phyloP scores from a whole-genome alignment of 2,797 vertebrate genomes.

The Gallinago stenura region DNA sequence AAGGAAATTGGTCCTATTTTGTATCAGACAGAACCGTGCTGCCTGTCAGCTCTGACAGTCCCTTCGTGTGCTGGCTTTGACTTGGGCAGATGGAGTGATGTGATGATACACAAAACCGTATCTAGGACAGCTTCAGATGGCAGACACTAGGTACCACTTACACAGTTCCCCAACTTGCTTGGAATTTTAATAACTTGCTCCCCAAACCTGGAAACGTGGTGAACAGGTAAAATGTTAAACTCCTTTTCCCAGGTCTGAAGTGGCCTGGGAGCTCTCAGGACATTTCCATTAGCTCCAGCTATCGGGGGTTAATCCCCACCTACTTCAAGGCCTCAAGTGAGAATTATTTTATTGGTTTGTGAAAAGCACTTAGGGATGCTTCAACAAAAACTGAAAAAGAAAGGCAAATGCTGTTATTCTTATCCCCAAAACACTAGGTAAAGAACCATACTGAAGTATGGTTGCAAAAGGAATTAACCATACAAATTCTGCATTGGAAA shows the following conservation, averaged over 20 bases:
- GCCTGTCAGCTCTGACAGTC: neutral
- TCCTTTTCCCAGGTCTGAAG: neutral
- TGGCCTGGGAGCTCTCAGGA: neutral
- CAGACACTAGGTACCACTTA: neutral
- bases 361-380: neutral
- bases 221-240: neutral
- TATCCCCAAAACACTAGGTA: neutral
- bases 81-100: neutral
- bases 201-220: neutral
- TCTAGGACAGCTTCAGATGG: neutral
- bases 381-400: neutral
- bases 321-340: neutral
- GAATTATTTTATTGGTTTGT: neutral
- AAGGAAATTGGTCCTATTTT: constrained; percentile 1
- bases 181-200: neutral
- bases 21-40: neutral
- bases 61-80: neutral
- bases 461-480: neutral
- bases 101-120: neutral
- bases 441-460: neutral
- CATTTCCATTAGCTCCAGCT: neutral
- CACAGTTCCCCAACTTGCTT: neutral
- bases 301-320: neutral
- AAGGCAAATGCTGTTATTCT: neutral
- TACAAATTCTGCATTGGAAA: neutral